A percentile compares a stretch with the other conserved stretches of the same genome.
phyloP scores from a whole-genome alignment of 2,797 vertebrate species.

The Glossophaga mutica region DNA sequence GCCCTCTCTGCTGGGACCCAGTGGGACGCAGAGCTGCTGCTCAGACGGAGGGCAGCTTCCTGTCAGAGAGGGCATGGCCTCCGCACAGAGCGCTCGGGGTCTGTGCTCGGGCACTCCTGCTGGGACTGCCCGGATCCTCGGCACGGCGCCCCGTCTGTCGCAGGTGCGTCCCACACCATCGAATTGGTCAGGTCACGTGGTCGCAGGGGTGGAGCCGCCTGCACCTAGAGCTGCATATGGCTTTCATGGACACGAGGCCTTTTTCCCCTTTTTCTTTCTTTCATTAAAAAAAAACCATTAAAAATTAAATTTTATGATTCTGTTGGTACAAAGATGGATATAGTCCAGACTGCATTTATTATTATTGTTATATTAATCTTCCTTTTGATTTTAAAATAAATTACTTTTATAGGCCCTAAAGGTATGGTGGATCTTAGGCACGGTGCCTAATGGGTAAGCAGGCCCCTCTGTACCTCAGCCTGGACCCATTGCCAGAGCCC shows the following conservation, averaged over 20 bases:
- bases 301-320: not conserved
- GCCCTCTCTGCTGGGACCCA: not conserved
- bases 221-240: not conserved
- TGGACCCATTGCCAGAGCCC: not conserved
- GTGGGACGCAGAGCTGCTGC: not conserved
- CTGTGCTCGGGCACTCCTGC: not conserved
- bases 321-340: not conserved
- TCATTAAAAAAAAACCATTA: not conserved
- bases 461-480: not conserved
- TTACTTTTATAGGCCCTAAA: not conserved
- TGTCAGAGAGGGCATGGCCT: not conserved
- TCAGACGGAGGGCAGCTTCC: not conserved
- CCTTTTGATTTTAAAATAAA: constrained; percentile 5
- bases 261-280: not conserved
- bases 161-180: not conserved
- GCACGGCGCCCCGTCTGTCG: fast-evolving
- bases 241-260: too few species aligned
- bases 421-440: not conserved
- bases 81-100: not conserved
- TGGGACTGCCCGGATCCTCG: not conserved
- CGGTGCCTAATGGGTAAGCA: not conserved
- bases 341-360: not conserved
- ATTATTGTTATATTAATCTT: not conserved
- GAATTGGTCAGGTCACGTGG: fast-evolving
- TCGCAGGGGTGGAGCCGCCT: too few species aligned